Evolutionary conservation across 2,113 vertebrate species (phyloP).

Genomic region (Misgurnus mizolepis): DNA sequence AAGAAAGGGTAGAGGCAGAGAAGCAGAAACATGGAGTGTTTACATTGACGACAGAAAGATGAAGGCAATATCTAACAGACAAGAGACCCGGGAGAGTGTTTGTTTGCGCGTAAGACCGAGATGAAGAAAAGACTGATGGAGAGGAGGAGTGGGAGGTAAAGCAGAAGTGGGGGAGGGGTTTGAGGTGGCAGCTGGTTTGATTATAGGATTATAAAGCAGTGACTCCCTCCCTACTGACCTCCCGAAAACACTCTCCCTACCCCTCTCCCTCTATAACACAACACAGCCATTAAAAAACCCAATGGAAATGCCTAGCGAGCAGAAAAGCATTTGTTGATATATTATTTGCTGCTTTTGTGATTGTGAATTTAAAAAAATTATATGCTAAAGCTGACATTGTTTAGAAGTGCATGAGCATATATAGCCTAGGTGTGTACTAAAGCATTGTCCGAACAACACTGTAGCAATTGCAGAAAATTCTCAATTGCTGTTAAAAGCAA

Average conservation of each 20-base stretch:
- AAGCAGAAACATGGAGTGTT: background rate
- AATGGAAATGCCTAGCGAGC: no score
- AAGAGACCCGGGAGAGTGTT: conserved; percentile 14
- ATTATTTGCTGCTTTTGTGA: no score
- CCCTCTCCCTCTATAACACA: conserved; percentile 46
- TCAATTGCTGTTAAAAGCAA: background rate
- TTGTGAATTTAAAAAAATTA: no score
- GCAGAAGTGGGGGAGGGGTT: conserved; percentile 62
- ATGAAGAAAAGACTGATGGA: conserved; percentile 1
- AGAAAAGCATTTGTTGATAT: no score
- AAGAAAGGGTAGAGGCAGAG: background rate
- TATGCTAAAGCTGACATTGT: no score
- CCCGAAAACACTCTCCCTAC: conserved; percentile 52
- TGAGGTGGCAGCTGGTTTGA: conserved; percentile 76
- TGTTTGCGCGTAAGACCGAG: background rate
- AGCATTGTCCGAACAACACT: no score
- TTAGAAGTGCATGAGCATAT: no score
- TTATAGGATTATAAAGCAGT: conserved; percentile 74
- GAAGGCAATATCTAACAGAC: conserved; percentile 17
- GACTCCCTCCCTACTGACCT: conserved; percentile 73
- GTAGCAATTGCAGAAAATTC: background rate
- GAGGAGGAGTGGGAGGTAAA: background rate
- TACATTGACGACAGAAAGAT: conserved; percentile 24
- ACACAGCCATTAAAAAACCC: conserved; percentile 21
- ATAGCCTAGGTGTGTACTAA: no score